Evolutionary conservation across 2,888 invertebrate species (phyloP).

Genomic region (Parascotia fuliginaria): DNA sequence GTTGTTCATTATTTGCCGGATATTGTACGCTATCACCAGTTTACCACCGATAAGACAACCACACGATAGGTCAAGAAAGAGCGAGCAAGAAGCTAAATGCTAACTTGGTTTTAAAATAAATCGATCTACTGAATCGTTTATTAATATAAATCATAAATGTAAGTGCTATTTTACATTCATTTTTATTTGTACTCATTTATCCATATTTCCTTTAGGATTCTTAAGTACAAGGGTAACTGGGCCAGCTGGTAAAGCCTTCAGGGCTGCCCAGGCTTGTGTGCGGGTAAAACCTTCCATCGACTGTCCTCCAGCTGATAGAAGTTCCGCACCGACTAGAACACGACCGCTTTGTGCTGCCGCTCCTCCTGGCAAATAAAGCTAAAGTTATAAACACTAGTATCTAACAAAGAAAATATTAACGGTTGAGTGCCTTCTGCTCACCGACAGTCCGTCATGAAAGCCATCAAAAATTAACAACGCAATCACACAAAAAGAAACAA

Average conservation of each 20-base stretch:
- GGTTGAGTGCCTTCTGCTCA: too few relatives aligned
- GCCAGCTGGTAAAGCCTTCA: slow-evolving; percentile 95
- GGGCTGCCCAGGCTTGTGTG: slow-evolving; percentile 96
- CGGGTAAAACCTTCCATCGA: slow-evolving; percentile 94
- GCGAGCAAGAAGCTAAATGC: slow-evolving; percentile 50
- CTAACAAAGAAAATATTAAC: too few relatives aligned
- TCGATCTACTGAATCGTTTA: slow-evolving; percentile 40
- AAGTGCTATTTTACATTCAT: slow-evolving; percentile 15
- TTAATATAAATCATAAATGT: slow-evolving; percentile 11
- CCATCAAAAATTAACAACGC: too few relatives aligned
- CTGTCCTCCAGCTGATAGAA: slow-evolving; percentile 92
- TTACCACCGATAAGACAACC: too few relatives aligned
- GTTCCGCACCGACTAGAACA: slow-evolving; percentile 94
- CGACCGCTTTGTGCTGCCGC: slow-evolving; percentile 95
- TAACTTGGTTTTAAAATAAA: slow-evolving; percentile 48
- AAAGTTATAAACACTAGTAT: too few relatives aligned
- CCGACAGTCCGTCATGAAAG: too few relatives aligned
- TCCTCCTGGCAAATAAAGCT: slow-evolving; percentile 87
- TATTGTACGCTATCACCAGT: too few relatives aligned
- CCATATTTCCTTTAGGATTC: slow-evolving; percentile 61
- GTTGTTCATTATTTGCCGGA: too few relatives aligned
- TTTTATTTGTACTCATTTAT: slow-evolving; percentile 24
- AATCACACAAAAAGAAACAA: too few relatives aligned
- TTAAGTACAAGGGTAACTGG: slow-evolving; percentile 88
- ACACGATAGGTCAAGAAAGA: too few relatives aligned